Percentiles rank a stretch among this genome's conserved stretches.
phyloP scores from a whole-genome alignment of 1,140 invertebrate genomes.

The Dolichoris vasculosae region DNA sequence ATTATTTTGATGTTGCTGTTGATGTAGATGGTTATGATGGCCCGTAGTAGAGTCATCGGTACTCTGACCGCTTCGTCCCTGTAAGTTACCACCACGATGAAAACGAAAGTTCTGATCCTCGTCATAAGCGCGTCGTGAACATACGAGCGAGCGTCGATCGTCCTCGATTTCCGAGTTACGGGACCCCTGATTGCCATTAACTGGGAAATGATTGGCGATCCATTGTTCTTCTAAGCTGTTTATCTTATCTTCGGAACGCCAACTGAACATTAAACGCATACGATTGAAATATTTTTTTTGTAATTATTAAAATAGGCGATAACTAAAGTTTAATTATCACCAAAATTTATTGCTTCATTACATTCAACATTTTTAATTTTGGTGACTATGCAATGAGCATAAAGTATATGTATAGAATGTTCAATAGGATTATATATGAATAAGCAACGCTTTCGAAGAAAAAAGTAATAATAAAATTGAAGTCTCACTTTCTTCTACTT shows the following conservation, averaged over 20 bases:
- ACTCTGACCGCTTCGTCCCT: constrained; percentile 59
- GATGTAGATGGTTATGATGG: neutral
- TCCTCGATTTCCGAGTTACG: constrained; percentile 59
- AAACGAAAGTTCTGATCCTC: constrained; percentile 57
- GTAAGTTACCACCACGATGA: neutral
- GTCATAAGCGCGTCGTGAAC: constrained; percentile 57
- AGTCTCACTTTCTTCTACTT: constrained; percentile 29
- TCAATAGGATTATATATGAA: too few relatives aligned
- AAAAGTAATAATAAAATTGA: neutral
- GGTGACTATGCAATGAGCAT: too few relatives aligned
- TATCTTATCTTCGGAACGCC: constrained; percentile 68
- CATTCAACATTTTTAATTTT: too few relatives aligned
- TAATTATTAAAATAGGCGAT: too few relatives aligned
- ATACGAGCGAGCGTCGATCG: constrained; percentile 50
- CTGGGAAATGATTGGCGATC: constrained; percentile 60
- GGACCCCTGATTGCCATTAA: constrained; percentile 49
- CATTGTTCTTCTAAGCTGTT: constrained; percentile 63
- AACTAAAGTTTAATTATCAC: too few relatives aligned
- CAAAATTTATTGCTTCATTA: too few relatives aligned
- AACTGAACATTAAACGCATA: constrained; percentile 27
- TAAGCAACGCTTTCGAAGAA: too few relatives aligned
- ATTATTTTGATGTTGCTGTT: constrained; percentile 43
- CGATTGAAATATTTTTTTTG: neutral
- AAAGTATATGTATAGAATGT: too few relatives aligned
- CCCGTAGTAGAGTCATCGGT: constrained; percentile 61